These are phyloP conservation scores for Notothenia rossii DNA, from an alignment of 2,113 vertebrate species.

Conservation along the genomic window DNA sequence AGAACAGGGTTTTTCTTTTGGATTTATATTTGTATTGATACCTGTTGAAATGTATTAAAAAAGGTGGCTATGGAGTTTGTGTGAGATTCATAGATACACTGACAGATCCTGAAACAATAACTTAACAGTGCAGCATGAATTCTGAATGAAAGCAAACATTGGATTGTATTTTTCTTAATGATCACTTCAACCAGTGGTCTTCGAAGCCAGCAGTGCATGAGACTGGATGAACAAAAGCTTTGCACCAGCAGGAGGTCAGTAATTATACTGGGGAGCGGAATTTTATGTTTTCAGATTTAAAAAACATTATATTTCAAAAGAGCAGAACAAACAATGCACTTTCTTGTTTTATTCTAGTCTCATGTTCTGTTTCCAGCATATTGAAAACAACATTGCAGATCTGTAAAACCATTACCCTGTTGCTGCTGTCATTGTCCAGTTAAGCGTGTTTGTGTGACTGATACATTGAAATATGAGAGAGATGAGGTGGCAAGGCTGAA, in stretches of 20 bases:
- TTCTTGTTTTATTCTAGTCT: background rate
- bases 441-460: background rate
- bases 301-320: background rate
- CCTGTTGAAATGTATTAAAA: too few relatives aligned
- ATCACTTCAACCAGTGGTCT: background rate
- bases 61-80: background rate
- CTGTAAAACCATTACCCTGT: background rate
- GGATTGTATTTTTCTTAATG: too few relatives aligned
- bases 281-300: too few relatives aligned
- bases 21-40: background rate
- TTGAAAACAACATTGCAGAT: conserved; percentile 5
- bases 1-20: background rate
- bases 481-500: conserved; percentile 46
- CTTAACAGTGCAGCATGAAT: background rate
- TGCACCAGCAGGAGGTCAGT: conserved; percentile 29
- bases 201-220: background rate
- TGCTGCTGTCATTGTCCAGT: conserved; percentile 20
- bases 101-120: background rate
- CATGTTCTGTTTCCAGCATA: conserved; percentile 18
- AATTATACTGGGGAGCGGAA: conserved; percentile 37
- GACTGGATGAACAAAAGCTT: conserved; percentile 41
- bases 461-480: conserved; percentile 28
- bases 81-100: background rate
- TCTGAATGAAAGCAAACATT: background rate
- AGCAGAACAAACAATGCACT: background rate